Conservation (phyloP, 2,888 invertebrate species). For the Dyspetes luteomarginatus region DNA sequence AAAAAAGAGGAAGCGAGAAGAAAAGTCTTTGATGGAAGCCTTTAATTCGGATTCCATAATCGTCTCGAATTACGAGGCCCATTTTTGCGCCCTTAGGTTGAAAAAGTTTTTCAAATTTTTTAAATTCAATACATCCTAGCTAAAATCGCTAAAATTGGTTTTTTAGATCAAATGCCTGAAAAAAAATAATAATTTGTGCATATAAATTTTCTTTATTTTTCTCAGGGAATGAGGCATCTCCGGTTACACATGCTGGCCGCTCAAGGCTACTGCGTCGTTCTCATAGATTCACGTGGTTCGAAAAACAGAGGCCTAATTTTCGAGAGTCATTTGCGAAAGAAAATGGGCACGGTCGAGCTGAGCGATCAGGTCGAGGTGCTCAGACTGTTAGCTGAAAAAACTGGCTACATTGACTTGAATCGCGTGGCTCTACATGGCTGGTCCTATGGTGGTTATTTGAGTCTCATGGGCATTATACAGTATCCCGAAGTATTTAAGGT, state of each 20-base stretch:
- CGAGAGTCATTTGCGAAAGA: slow-evolving; percentile 94
- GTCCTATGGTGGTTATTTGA: slow-evolving; percentile 99
- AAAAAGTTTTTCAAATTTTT: too few species aligned
- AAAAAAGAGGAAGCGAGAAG: too few species aligned
- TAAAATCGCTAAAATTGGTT: too few species aligned
- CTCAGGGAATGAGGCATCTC: slow-evolving; percentile 93
- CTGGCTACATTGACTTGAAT: slow-evolving; percentile 95
- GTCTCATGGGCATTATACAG: slow-evolving; percentile 96
- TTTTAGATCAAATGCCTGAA: too few species aligned
- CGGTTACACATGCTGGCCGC: slow-evolving; percentile 97
- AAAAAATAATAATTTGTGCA: neutral
- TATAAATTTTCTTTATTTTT: slow-evolving; percentile 62
- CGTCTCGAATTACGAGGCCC: too few species aligned
- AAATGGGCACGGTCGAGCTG: slow-evolving; percentile 97
- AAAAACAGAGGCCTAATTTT: slow-evolving; percentile 96
- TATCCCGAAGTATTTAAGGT: slow-evolving; percentile 97
- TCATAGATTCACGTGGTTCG: slow-evolving; percentile 98
- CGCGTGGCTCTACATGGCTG: slow-evolving; percentile 98
- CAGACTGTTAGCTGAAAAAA: slow-evolving; percentile 91
- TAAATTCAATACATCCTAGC: too few species aligned
- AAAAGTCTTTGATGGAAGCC: too few species aligned
- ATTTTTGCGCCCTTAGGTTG: too few species aligned
- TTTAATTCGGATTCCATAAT: too few species aligned
- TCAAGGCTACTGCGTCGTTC: slow-evolving; percentile 97
- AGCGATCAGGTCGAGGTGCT: slow-evolving; percentile 98